phyloP scores from a whole-genome alignment of 2,113 vertebrate genomes.

The Pygoscelis adeliae region DNA sequence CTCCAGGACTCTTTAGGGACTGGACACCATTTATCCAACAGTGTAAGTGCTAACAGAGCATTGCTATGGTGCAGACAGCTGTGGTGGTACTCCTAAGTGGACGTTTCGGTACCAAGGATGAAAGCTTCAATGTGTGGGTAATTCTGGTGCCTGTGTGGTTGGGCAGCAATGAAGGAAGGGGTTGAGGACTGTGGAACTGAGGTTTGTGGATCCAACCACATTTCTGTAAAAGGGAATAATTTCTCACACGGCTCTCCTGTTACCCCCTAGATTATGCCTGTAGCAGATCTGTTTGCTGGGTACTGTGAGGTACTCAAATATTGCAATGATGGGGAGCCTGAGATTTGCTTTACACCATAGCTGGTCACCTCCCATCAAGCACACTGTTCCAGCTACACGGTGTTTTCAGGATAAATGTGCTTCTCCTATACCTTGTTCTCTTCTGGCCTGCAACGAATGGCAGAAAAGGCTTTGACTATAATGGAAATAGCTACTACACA shows the following conservation, averaged over 20 bases:
- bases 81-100: neutral
- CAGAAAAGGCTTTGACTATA: neutral
- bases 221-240: neutral
- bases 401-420: neutral
- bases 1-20: neutral
- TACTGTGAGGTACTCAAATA: neutral
- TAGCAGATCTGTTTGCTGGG: neutral
- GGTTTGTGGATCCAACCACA: neutral
- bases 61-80: neutral
- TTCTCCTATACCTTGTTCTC: neutral
- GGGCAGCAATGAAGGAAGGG: neutral
- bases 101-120: neutral
- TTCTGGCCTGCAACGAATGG: neutral
- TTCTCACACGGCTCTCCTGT: neutral
- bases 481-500: neutral
- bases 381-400: accelerated
- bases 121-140: neutral
- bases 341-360: neutral
- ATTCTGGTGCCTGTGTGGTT: neutral
- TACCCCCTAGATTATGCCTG: neutral
- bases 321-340: neutral
- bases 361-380: neutral
- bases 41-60: neutral
- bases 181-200: neutral
- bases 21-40: neutral